Evolutionary conservation across 2,797 vertebrate genomes (phyloP), one percentile per base, ranked within the genome.

Genomic region (Limosa lapponica): DNA sequence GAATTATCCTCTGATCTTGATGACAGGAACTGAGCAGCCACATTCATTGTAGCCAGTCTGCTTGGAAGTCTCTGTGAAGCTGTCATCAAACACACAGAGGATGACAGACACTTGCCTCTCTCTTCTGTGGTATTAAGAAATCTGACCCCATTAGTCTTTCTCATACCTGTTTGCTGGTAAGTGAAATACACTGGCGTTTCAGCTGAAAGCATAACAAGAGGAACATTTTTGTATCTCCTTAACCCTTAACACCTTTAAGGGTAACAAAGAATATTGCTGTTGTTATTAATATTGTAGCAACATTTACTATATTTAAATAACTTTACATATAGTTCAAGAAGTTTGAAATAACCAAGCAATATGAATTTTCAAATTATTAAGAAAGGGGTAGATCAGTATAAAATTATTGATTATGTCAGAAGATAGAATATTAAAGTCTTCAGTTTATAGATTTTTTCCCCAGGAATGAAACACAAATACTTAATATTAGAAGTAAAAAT

Each of bases 141-240:
- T 82, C 32, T 57, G 28, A 10, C 39, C 13, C 11, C 4, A 0
- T 64, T 44, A 48, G 16, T 39, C 36, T 77, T 84, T 89, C 32
- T 52, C 4, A 6, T 41, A 13, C 0, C 0, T 51, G 6, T 74
- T 71, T 90, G 13, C 16, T 24, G 9, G 20, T 36, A 20, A n/a
- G 16, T 62, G 39, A n/a, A 11, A 16, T 62, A 36, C 28, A 11
- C 24, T 87, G 57, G 3, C 10, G 69, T 74, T 41, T 81, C 39
- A 55, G 11, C 34, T 87, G 67, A 43, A 89, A 72, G 22, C 30
- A 15, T 54, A 61, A 48, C 8, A 8, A 44, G 13, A 27, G 30
- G 30, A 82, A 23, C 6, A 19, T 66, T 80, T 89, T 52, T 62
- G 2, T 22, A 24, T 58, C 34, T 61, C 74, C 25, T 77, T 48